A percentile compares a stretch with the other conserved stretches of the same genome.
Conservation (phyloP, 2,113 vertebrate species). For the Platichthys flesus region DNA sequence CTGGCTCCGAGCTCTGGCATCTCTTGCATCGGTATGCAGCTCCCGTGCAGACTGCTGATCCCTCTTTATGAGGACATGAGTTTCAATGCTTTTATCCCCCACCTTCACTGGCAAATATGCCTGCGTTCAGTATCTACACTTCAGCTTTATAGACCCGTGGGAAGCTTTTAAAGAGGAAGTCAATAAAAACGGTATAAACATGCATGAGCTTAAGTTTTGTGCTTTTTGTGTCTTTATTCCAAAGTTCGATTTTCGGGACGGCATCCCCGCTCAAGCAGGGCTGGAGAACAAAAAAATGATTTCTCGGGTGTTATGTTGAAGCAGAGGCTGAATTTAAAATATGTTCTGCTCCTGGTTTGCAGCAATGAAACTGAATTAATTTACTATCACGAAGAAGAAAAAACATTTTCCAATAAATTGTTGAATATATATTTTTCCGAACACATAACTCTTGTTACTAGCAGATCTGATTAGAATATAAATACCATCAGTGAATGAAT, state of each 20-base stretch:
- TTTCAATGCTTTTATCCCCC: conserved; percentile 81
- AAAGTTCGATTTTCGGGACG: conserved; percentile 45
- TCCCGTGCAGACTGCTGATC: conserved; percentile 77
- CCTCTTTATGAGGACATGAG: conserved; percentile 83
- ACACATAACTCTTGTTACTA: not conserved
- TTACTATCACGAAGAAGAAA: not conserved
- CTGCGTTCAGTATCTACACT: conserved; percentile 72
- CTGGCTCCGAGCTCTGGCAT: conserved; percentile 71
- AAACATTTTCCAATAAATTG: not conserved
- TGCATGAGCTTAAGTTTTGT: conserved; percentile 73
- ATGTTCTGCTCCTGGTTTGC: not conserved
- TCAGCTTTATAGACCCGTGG: conserved; percentile 71
- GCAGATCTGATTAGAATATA: conserved; percentile 2
- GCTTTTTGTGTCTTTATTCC: conserved; percentile 60
- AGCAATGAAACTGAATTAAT: not conserved
- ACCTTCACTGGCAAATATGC: conserved; percentile 79
- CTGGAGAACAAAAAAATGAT: conserved; percentile 24
- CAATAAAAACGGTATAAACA: conserved; percentile 79
- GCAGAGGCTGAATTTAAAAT: conserved; percentile 1
- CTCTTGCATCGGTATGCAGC: conserved; percentile 79
- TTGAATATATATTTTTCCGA: not conserved
- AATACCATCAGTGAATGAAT: not conserved
- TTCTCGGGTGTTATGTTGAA: conserved; percentile 8
- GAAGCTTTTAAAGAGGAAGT: conserved; percentile 81
- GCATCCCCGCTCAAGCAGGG: conserved; percentile 2